A percentile compares a stretch with the other conserved stretches of the same genome.
phyloP scores from a whole-genome alignment of 1,140 invertebrate genomes.

The Bombus picipes region DNA sequence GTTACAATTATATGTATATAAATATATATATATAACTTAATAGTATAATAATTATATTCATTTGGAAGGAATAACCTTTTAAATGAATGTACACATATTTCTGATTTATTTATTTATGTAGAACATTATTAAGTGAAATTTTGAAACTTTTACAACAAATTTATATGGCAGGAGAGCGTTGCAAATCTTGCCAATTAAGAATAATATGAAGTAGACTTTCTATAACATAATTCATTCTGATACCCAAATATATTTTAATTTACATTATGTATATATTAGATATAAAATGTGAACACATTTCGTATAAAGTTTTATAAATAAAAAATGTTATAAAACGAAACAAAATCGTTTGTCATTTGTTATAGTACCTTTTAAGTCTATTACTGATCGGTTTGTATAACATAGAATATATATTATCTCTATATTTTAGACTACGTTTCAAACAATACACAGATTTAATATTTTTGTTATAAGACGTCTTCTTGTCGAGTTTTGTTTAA shows the following conservation, averaged over 20 bases:
- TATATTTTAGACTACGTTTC: neutral
- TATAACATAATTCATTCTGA: constrained; percentile 5
- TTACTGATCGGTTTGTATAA: neutral
- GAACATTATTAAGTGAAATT: constrained; percentile 10
- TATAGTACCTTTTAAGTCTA: neutral
- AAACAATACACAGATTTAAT: constrained; percentile 9
- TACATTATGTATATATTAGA: neutral
- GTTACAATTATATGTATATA: neutral
- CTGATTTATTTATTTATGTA: constrained; percentile 39
- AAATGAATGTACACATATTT: neutral
- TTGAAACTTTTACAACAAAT: constrained; percentile 7
- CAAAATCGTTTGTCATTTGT: neutral
- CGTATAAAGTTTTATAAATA: neutral
- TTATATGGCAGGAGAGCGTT: neutral
- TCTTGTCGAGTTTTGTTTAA: neutral
- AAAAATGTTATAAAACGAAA: neutral
- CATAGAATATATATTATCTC: neutral
- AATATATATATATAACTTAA: neutral
- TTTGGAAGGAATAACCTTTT: neutral
- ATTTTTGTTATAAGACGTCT: neutral
- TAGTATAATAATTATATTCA: neutral
- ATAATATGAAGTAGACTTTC: neutral
- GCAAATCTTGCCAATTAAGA: neutral
- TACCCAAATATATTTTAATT: neutral
- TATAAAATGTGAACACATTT: constrained; percentile 12